phyloP scores from a whole-genome alignment of 2,113 vertebrate genomes.

The Cavia aperea region DNA sequence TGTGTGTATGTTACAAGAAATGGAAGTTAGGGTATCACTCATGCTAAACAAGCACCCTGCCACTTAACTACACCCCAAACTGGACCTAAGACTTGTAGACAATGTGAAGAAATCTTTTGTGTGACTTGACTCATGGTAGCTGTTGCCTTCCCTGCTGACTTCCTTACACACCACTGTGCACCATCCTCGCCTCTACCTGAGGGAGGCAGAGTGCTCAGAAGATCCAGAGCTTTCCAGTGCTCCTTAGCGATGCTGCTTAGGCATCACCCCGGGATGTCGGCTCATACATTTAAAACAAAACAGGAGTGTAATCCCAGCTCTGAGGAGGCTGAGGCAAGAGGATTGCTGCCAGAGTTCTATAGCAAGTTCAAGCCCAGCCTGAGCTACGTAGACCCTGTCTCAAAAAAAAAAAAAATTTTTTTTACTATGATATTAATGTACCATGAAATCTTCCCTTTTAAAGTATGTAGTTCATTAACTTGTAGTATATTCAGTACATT shows the following conservation, averaged over 20 bases:
- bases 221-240: background rate
- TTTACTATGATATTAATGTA: background rate
- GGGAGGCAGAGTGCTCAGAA: background rate
- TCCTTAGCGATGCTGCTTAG: no score
- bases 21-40: background rate
- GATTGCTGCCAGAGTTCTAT: background rate
- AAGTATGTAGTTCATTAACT: background rate
- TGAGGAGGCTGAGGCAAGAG: background rate
- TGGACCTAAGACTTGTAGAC: background rate
- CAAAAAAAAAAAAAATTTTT: background rate
- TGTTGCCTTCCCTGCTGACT: background rate
- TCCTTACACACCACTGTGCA: no score
- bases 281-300: background rate
- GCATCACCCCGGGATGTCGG: background rate
- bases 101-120: background rate
- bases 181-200: accelerated
- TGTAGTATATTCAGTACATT: background rate
- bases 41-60: background rate
- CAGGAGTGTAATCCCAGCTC: background rate
- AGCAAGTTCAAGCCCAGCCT: background rate
- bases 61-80: background rate
- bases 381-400: background rate
- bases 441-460: background rate
- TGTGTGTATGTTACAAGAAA: background rate
- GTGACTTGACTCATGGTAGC: background rate